Conservation (phyloP, 2,888 invertebrate species). For the Plutella xylostella region DNA sequence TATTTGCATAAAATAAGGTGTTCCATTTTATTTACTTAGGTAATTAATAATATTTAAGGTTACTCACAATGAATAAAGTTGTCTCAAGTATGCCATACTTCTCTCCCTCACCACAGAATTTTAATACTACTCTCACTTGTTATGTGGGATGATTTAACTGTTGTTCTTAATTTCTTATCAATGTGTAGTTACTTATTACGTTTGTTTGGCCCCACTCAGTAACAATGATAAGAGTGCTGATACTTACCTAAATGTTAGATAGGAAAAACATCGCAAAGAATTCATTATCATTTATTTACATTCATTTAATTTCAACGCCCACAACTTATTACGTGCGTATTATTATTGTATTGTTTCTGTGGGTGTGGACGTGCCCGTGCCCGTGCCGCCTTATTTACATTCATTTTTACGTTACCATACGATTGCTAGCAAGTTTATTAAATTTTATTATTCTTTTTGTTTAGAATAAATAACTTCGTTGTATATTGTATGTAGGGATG, state of each 20-base stretch:
- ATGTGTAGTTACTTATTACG: conserved; percentile 20
- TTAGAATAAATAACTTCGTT: too few species aligned
- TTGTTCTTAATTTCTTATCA: conserved; percentile 1
- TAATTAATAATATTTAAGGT: background rate
- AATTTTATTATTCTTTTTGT: background rate
- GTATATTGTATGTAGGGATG: too few species aligned
- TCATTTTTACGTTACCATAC: too few species aligned
- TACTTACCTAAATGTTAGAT: too few species aligned
- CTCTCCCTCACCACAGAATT: background rate
- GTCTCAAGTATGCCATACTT: conserved; percentile 3
- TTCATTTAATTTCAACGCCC: too few species aligned
- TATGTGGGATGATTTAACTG: background rate
- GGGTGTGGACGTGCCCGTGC: too few species aligned
- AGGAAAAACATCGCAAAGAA: background rate
- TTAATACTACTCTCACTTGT: conserved; percentile 2
- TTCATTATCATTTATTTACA: conserved; percentile 6
- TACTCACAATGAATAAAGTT: background rate
- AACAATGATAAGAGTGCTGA: background rate
- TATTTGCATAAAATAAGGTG: too few species aligned
- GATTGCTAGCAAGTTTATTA: too few species aligned
- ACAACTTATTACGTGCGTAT: too few species aligned
- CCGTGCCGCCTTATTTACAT: too few species aligned
- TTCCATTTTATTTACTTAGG: too few species aligned
- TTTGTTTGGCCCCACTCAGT: conserved; percentile 21
- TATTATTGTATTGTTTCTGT: too few species aligned